Percentiles rank a stretch among this genome's conserved stretches.
Evolutionary conservation across 2,113 vertebrate species (phyloP).

Genomic region (Bubalus kerabau): DNA sequence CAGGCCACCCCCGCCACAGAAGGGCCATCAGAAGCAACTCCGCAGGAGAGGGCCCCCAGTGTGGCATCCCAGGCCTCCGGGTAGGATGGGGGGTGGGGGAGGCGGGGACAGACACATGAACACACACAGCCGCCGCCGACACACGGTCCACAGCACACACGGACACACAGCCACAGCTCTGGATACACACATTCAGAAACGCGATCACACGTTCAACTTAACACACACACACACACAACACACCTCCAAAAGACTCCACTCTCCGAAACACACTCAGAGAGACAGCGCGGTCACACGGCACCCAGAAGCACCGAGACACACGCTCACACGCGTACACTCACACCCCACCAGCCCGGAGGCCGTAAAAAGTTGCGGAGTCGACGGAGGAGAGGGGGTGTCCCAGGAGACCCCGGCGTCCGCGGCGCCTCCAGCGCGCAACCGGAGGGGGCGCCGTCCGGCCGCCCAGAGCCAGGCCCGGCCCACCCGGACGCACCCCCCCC

Average conservation of each 20-base stretch:
- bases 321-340: not conserved
- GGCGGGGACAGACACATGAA: not conserved
- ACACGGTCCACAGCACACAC: not conserved
- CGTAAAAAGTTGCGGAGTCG: slow-evolving; percentile 57
- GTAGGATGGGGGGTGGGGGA: not conserved
- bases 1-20: not conserved
- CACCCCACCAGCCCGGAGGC: not conserved
- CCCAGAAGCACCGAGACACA: not conserved
- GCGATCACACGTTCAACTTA: not conserved
- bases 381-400: not conserved
- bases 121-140: not conserved
- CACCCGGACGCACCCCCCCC: not conserved
- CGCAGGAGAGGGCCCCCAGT: not conserved
- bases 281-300: not conserved
- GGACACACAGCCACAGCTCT: not conserved
- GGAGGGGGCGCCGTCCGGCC: not conserved
- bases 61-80: not conserved
- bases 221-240: not conserved
- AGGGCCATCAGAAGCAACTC: not conserved
- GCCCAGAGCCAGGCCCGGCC: not conserved
- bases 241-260: not conserved
- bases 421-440: not conserved
- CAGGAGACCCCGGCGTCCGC: not conserved
- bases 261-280: not conserved
- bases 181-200: not conserved